These are phyloP conservation scores for Protomyctophum bolini DNA, from an alignment of 2,113 vertebrate genomes.

Conservation along the genomic window DNA sequence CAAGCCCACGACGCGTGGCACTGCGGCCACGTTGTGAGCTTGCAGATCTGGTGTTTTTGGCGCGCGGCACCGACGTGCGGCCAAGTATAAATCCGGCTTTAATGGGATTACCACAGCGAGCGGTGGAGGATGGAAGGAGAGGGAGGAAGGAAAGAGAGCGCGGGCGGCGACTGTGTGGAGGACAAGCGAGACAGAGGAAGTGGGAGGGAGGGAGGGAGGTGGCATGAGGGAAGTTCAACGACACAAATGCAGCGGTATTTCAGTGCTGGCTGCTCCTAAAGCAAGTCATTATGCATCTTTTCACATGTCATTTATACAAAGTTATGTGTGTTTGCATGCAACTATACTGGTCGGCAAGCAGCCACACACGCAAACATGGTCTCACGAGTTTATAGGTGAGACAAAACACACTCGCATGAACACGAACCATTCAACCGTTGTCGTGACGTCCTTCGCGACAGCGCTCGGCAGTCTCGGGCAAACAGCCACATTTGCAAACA, in stretches of 20 bases:
- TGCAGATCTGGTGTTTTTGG: no score
- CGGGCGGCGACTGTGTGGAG: slow-evolving; percentile 37
- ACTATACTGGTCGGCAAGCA: not conserved
- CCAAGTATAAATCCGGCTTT: no score
- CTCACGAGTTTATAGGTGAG: not conserved
- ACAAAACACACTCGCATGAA: no score
- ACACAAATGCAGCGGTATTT: slow-evolving; percentile 7
- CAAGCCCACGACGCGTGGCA: no score
- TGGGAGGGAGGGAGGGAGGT: slow-evolving; percentile 52
- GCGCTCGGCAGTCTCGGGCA: not conserved
- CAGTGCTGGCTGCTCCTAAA: not conserved
- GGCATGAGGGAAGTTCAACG: slow-evolving; percentile 21
- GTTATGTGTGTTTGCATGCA: not conserved
- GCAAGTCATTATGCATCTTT: not conserved
- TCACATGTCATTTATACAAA: not conserved
- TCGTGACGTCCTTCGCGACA: slow-evolving; percentile 5
- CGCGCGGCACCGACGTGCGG: no score
- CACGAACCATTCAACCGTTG: not conserved
- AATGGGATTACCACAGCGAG: slow-evolving; percentile 82
- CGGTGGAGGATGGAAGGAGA: slow-evolving; percentile 46
- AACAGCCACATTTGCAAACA: slow-evolving; percentile 13
- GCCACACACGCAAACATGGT: not conserved
- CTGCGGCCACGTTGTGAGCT: no score
- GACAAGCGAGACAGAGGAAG: slow-evolving; percentile 62
- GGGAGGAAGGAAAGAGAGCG: slow-evolving; percentile 19